These are phyloP conservation scores for Sclerurus mexicanus DNA, from an alignment of 2,113 vertebrate genomes.

Conservation along the genomic window DNA sequence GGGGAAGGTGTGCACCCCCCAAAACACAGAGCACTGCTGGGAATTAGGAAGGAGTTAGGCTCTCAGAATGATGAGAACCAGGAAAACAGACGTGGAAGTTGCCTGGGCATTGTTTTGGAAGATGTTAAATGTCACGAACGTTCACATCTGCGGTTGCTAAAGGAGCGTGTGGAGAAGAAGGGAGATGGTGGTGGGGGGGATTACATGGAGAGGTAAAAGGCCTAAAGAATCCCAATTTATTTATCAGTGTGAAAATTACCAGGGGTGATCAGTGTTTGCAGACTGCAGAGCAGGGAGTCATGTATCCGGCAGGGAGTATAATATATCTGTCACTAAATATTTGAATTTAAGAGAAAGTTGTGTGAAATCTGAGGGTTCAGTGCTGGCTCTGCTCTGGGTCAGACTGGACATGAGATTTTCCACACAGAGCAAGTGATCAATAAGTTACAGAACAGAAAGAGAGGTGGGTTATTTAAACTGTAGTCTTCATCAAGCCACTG, in stretches of 20 bases:
- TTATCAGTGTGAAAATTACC: neutral
- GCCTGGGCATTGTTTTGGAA: neutral
- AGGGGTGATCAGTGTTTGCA: neutral
- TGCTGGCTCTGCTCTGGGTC: neutral
- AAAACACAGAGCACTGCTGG: neutral
- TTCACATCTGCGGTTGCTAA: neutral
- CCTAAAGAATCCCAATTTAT: neutral
- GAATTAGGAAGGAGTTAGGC: neutral
- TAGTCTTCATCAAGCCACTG: neutral
- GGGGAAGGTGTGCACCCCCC: neutral
- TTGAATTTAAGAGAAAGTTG: neutral
- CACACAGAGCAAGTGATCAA: neutral
- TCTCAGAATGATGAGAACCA: neutral
- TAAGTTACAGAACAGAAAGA: neutral
- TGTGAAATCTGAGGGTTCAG: neutral
- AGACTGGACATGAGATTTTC: neutral
- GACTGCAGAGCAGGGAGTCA: neutral
- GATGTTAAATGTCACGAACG: neutral
- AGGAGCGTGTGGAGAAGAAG: rapidly evolving
- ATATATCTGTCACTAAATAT: neutral
- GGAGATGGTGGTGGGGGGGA: neutral
- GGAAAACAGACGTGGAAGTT: neutral
- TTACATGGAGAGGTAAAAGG: neutral
- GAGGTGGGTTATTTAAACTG: neutral
- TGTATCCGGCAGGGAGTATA: neutral